Evolutionary conservation across 2,888 invertebrate genomes (phyloP).

Genomic region (Stenichneumon culpator): DNA sequence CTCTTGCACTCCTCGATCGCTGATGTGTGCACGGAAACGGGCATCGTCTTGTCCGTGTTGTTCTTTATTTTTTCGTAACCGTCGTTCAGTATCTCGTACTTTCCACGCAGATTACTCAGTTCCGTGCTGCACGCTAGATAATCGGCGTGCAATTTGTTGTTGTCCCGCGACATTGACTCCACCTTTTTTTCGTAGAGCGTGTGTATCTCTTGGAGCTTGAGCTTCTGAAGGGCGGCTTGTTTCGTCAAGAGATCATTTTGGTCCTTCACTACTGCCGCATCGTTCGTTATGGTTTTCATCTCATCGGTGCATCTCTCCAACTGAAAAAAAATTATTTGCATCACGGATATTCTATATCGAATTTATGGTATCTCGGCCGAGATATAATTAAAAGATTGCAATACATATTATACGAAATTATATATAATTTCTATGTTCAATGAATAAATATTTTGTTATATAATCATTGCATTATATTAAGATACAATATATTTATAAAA

Average conservation of each 20-base stretch:
- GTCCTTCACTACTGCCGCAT: conserved; percentile 81
- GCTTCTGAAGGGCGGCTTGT: conserved; percentile 90
- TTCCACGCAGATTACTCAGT: conserved; percentile 87
- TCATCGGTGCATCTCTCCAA: conserved; percentile 80
- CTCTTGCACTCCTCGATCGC: conserved; percentile 91
- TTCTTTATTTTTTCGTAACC: conserved; percentile 86
- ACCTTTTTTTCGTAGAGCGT: conserved; percentile 91
- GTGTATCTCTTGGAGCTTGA: conserved; percentile 91
- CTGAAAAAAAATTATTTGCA: conserved; percentile 72
- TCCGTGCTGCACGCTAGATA: conserved; percentile 87
- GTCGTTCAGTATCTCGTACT: conserved; percentile 87
- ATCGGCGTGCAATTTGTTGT: conserved; percentile 88
- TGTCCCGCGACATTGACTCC: conserved; percentile 89
- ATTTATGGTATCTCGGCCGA: not conserved
- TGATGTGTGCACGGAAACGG: conserved; percentile 88
- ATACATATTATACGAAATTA: no score
- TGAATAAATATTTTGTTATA: not conserved
- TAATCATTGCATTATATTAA: not conserved
- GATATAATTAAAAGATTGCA: no score
- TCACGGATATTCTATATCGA: not conserved
- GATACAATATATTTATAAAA: not conserved
- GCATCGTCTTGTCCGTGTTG: conserved; percentile 87
- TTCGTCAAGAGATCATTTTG: conserved; percentile 86
- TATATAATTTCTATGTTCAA: no score
- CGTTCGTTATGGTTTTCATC: conserved; percentile 80